Evolutionary conservation across 1,140 invertebrate genomes (phyloP), one percentile per base, ranked within the genome.

Genomic region (Pentalonia nigronervosa): DNA sequence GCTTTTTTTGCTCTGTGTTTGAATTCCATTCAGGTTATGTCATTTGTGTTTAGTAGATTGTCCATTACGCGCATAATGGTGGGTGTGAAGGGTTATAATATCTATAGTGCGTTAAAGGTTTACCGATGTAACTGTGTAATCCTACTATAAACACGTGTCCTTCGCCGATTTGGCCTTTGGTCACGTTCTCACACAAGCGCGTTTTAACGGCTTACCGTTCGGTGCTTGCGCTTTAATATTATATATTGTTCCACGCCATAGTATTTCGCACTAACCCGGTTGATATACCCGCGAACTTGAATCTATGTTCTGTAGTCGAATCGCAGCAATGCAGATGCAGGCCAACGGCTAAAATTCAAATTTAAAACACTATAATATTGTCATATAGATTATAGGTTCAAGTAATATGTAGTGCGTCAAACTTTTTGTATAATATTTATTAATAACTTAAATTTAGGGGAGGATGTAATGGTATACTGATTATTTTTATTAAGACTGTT

Each of bases 101-200:
- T 45, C 47, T 17, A 87, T 50, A 34, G n/a, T 56, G 48, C 53
- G 90, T 81, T 91, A 83, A 92, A 92, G 91, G 76, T 93, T 93
- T 93, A 86, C 91, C 81, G 91, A 45, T 84, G 91, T 93, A 93
- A 93, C 76, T 41, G 76, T 93, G 81, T 93, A 93, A 93, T 93
- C 91, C 91, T 11, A 41, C 81, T 48, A 41, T 56, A 93, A 93
- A 93, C 91, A 93, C 91, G 91, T 86, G 91, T 93, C 48, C 81
- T 93, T 41, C 48, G 47, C 48, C 20, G 81, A 53, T 93, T 81
- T 93, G 91, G 91, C 81, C 91, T 93, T 93, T 86, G 91, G 91
- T 93, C 91, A 93, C 91, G 91, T 93, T 93, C 91, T 41, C 91
- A 86, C 81, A 93, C 81, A 81, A 36, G 47, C 67, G 47, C 36